These are phyloP conservation scores for Chaenodraco wilsoni DNA, from an alignment of 2,797 vertebrate genomes.

Conservation along the genomic window DNA sequence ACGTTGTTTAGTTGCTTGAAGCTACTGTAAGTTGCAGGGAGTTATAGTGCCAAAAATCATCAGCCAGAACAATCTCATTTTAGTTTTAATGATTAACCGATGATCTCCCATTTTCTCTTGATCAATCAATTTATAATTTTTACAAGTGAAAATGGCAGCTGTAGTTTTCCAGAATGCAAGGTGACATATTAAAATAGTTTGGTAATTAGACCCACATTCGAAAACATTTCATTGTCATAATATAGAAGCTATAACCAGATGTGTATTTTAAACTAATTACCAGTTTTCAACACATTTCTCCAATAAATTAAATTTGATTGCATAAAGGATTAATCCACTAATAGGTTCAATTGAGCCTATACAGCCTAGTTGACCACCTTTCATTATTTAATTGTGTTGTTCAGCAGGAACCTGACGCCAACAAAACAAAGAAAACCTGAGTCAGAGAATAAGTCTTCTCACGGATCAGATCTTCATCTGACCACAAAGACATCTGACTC, in stretches of 20 bases:
- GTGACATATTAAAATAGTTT: background rate
- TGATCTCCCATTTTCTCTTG: background rate
- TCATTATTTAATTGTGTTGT: constrained; percentile 45
- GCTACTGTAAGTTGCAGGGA: constrained; percentile 33
- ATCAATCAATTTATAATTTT: too few species aligned
- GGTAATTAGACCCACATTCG: background rate
- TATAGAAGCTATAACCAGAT: background rate
- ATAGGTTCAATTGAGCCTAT: constrained; percentile 12
- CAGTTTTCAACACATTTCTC: background rate
- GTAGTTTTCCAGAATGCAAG: background rate
- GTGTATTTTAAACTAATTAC: background rate
- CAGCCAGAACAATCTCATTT: constrained; percentile 35
- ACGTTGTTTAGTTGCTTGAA: constrained; percentile 61
- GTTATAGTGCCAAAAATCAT: constrained; percentile 46
- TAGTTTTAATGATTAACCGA: constrained; percentile 8
- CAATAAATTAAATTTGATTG: constrained; percentile 2
- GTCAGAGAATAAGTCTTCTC: constrained; percentile 65
- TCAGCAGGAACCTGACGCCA: constrained; percentile 37
- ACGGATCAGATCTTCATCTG: constrained; percentile 73
- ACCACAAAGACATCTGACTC: constrained; percentile 77
- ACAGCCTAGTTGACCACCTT: constrained; percentile 23
- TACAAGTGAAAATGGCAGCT: background rate
- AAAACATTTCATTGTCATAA: background rate
- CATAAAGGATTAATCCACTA: constrained; percentile 21
- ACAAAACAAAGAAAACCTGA: constrained; percentile 65